Evolutionary conservation across 2,113 vertebrate genomes (phyloP).

Genomic region (Okapia johnstoni): DNA sequence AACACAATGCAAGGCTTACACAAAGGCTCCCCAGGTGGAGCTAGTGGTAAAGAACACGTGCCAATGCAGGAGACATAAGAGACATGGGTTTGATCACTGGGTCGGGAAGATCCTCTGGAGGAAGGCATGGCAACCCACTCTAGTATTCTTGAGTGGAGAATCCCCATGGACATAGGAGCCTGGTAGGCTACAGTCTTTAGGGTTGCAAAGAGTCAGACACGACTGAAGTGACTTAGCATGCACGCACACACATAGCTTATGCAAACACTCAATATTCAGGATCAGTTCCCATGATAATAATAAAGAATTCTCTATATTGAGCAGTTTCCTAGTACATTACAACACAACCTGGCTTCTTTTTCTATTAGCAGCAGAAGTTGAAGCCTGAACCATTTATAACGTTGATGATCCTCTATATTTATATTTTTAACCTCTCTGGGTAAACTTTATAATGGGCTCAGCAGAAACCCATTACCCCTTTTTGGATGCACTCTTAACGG

Average conservation of each 20-base stretch:
- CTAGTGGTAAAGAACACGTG: not conserved
- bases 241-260: not conserved
- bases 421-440: not conserved
- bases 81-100: fast-evolving
- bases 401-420: not conserved
- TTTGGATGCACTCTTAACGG: not conserved
- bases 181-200: not conserved
- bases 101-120: not conserved
- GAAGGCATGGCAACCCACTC: not conserved
- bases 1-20: fast-evolving
- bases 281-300: not conserved
- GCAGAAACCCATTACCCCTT: not conserved
- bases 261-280: not conserved
- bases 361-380: not conserved
- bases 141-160: not conserved
- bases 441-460: not conserved
- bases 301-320: not conserved
- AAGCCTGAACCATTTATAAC: not conserved
- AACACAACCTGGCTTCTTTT: not conserved
- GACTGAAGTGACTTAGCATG: not conserved
- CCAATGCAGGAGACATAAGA: not conserved
- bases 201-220: not conserved
- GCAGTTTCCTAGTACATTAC: not conserved
- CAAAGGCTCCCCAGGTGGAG: not conserved
- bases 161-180: not conserved